Percentiles rank a stretch among this genome's conserved stretches.
Conservation (phyloP, 2,797 vertebrate genomes). For the Siniperca scherzeri region DNA sequence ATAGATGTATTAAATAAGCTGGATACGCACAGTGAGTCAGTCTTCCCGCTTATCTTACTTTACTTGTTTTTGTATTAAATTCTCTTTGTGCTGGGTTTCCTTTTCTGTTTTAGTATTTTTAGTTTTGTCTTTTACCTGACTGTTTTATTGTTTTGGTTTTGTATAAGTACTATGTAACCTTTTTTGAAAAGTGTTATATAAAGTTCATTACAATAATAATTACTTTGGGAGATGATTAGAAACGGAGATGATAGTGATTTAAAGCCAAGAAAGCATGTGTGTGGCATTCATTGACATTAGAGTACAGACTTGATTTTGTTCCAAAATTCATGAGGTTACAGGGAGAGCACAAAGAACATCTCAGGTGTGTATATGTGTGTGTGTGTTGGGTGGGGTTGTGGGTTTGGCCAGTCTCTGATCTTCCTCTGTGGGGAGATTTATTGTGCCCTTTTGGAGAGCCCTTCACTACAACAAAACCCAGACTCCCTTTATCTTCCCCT, state of each 20-base stretch:
- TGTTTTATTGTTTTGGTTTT: not conserved
- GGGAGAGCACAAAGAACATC: conserved; percentile 18
- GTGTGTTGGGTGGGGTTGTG: not conserved
- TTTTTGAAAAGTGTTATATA: not conserved
- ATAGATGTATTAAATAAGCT: not conserved
- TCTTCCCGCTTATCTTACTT: not conserved
- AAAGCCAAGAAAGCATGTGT: not conserved
- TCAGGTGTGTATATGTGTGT: not conserved
- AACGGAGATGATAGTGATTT: not conserved
- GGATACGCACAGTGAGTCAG: not conserved
- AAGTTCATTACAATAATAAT: not conserved
- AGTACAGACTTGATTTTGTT: conserved; percentile 9
- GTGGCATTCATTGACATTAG: not conserved
- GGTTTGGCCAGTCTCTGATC: conserved; percentile 56
- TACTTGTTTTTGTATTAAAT: not conserved
- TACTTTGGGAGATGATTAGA: too few species aligned
- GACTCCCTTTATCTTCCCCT: conserved; percentile 60
- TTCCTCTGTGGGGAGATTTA: conserved; percentile 48
- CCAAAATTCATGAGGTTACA: conserved; percentile 1
- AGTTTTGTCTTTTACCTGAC: not conserved
- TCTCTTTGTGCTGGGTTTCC: not conserved
- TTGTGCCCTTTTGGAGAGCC: conserved; percentile 41
- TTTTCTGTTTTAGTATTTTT: not conserved
- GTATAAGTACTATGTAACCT: not conserved
- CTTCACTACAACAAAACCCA: conserved; percentile 50